A percentile compares a stretch with the other conserved stretches of the same genome.
Evolutionary conservation across 2,888 invertebrate genomes (phyloP).

Genomic region (Silvanus unidentatus): DNA sequence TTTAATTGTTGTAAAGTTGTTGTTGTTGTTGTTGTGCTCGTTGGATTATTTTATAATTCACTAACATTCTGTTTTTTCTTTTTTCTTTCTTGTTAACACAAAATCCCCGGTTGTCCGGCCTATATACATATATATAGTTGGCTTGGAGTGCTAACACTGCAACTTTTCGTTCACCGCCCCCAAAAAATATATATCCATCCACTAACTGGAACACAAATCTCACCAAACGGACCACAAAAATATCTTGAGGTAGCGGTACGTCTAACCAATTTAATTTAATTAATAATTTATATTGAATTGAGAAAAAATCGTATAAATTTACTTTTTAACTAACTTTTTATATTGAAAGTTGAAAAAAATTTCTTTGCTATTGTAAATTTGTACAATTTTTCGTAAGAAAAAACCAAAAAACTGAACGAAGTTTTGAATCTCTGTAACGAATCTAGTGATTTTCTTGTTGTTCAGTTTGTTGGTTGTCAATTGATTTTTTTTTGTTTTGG

Average conservation of each 20-base stretch:
- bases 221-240: constrained; percentile 39
- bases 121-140: constrained; percentile 42
- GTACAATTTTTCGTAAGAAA: no score
- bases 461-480: no score
- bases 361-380: no score
- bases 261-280: constrained; percentile 29
- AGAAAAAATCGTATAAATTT: no score
- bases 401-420: no score
- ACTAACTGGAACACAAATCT: constrained; percentile 36
- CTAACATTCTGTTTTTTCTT: constrained; percentile 47
- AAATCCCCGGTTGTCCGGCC: constrained; percentile 42
- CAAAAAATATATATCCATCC: constrained; percentile 36
- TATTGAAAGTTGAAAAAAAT: no score
- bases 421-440: no score
- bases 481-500: no score
- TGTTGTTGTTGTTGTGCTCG: constrained; percentile 14
- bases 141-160: constrained; percentile 68
- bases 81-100: constrained; percentile 47
- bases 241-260: constrained; percentile 44
- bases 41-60: constrained; percentile 38
- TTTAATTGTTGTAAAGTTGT: no score
- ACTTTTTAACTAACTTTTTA: no score
- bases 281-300: no score
- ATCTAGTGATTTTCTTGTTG: no score
- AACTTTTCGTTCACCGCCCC: constrained; percentile 34